These are phyloP conservation scores for Acanthococcus lagerstroemiae DNA, from an alignment of 2,888 invertebrate species.

Conservation along the genomic window DNA sequence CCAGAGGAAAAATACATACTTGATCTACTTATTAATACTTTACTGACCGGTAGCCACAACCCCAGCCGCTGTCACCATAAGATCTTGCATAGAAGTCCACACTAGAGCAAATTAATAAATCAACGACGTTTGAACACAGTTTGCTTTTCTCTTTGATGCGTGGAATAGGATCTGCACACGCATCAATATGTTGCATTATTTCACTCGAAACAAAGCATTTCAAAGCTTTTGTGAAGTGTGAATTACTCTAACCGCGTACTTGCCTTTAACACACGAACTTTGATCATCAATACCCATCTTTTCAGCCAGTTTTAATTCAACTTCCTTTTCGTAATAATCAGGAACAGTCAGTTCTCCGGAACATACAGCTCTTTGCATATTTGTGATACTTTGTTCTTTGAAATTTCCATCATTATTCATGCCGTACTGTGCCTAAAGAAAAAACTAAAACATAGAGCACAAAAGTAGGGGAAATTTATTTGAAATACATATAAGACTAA, in stretches of 20 bases:
- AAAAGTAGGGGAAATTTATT: neutral
- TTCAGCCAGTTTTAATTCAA: conserved; percentile 63
- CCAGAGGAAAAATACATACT: too few relatives aligned
- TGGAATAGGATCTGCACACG: conserved; percentile 38
- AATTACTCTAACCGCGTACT: too few relatives aligned
- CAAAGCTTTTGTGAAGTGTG: too few relatives aligned
- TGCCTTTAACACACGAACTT: conserved; percentile 68
- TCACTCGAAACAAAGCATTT: too few relatives aligned
- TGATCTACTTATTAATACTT: too few relatives aligned
- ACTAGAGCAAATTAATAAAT: conserved; percentile 64
- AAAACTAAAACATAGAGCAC: too few relatives aligned
- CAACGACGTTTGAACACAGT: conserved; percentile 53
- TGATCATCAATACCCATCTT: conserved; percentile 72
- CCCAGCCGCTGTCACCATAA: conserved; percentile 84
- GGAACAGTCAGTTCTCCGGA: conserved; percentile 75
- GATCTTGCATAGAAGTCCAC: conserved; percentile 81
- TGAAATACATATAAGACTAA: neutral
- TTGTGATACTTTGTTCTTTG: conserved; percentile 63
- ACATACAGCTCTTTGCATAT: conserved; percentile 72
- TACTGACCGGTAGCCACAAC: conserved; percentile 63
- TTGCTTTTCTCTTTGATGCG: conserved; percentile 38
- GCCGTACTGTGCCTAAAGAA: conserved; percentile 56
- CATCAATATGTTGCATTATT: too few relatives aligned
- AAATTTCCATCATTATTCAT: conserved; percentile 82
- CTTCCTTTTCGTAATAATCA: conserved; percentile 72